Percentiles rank a stretch among this genome's conserved stretches.
Evolutionary conservation across 2,113 vertebrate genomes (phyloP).

Genomic region (Ptilorrhoa leucosticta): DNA sequence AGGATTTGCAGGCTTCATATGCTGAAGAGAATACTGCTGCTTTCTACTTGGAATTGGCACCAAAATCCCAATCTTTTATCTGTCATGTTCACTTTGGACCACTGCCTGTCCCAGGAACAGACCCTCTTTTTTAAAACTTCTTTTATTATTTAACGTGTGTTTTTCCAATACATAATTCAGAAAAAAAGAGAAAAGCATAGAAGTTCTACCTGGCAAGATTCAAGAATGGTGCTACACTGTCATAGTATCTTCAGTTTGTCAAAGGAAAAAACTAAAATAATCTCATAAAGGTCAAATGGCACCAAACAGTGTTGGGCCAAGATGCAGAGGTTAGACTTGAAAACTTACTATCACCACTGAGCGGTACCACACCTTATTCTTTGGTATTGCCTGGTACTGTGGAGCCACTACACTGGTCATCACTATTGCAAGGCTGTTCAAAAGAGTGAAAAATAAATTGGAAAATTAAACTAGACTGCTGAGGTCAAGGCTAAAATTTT

Average conservation of each 20-base stretch:
- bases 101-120: background rate
- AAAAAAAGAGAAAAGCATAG: background rate
- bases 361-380: background rate
- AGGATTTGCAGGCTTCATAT: background rate
- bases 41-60: background rate
- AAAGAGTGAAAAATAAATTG: background rate
- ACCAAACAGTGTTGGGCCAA: background rate
- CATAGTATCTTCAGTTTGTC: background rate
- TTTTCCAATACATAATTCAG: background rate
- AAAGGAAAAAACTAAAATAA: background rate
- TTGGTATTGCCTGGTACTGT: background rate
- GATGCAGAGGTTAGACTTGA: background rate
- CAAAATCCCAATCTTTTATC: background rate
- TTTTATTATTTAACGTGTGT: background rate
- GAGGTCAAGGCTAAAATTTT: background rate
- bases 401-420: background rate
- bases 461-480: background rate
- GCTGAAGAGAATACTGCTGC: background rate
- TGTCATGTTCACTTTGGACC: background rate
- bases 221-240: background rate
- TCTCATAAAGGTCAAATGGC: background rate
- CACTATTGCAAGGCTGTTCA: rapidly evolving
- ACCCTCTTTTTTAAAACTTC: background rate
- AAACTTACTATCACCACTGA: background rate
- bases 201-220: background rate